Base-by-base conservation (phyloP, 2,113 vertebrate genomes). In the Nannospalax galili region DNA sequence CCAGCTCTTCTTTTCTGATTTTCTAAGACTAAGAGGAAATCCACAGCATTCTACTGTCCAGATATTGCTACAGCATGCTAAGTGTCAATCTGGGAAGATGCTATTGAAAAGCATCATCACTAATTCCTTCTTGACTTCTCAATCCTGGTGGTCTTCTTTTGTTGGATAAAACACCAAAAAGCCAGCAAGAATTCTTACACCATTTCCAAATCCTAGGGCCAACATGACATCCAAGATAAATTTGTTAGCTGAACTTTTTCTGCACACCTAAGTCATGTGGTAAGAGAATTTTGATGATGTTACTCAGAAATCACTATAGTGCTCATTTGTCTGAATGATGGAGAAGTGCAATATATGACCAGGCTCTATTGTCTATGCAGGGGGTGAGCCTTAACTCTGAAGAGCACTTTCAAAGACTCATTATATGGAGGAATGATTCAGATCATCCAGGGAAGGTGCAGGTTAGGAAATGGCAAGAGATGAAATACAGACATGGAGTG, bases 1-100 rank as follows among this genome's bases (percentile, higher is more conserved):
- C 22, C 12, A 92, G 20, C 1, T 88, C 32, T 91, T 72, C 45
- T 7, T 64, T 77, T 78, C 72, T 70, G 7, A 2, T 32, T 84
- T 92, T 85, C 45, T 73, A 88, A 92, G 52, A 42, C 58, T 65
- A 35, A 56, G 58, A 84, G 75, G n/a, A 70, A 77, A 85, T 48
- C 7, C 7, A 40, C 48, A 42, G 28, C 73, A 24, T 73, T 40
- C 37, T 4, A 37, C 9, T 70, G 4, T 12, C 65, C 26, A 80
- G 35, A 85, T 56, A 42, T 8, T 69, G 22, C 17, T 75, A 19
- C 9, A 17, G 11, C 88, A 37, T 28, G 40, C 30, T 77, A 35
- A 45, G 17, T 86, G 60, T 62, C 64, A 86, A 52, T 24, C 22
- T 5, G 20, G 45, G 40, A 81, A 72, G 56, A 40, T 42, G 40